A percentile compares a stretch with the other conserved stretches of the same genome.
These are phyloP conservation scores for Drosophila miranda DNA, from an alignment of 1,140 invertebrate species.

Conservation along the genomic window DNA sequence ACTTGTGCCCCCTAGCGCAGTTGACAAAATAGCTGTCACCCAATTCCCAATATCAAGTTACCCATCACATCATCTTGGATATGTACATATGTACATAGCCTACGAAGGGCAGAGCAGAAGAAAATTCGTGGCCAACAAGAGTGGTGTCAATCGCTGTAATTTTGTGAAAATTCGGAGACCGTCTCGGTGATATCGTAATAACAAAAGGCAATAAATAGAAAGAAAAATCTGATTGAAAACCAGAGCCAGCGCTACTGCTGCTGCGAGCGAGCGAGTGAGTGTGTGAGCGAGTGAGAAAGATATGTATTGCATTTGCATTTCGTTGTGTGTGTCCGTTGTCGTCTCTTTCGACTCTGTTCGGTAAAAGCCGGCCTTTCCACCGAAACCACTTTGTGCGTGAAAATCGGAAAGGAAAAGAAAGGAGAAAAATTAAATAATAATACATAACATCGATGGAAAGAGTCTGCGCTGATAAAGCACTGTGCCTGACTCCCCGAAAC, in stretches of 20 bases:
- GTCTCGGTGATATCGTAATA: constrained; percentile 38
- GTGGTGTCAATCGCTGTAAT: constrained; percentile 20
- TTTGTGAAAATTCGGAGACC: constrained; percentile 37
- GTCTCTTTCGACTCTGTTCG: constrained; percentile 34
- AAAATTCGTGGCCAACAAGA: constrained; percentile 8
- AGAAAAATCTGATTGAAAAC: constrained; percentile 54
- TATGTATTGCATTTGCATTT: constrained; percentile 66
- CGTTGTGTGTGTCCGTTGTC: constrained; percentile 53
- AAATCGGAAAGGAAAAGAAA: constrained; percentile 33
- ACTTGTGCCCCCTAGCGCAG: constrained; percentile 1
- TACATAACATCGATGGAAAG: constrained; percentile 60
- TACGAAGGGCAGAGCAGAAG: constrained; percentile 2
- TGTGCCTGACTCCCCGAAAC: constrained; percentile 21
- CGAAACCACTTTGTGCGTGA: constrained; percentile 41
- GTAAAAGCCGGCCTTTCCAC: constrained; percentile 55
- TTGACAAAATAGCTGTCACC: constrained; percentile 7
- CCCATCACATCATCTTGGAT: no score
- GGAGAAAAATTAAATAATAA: constrained; percentile 70
- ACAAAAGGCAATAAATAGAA: constrained; percentile 21
- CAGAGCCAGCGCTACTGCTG: constrained; percentile 33
- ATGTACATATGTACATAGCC: no score
- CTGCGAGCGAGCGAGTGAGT: constrained; percentile 32
- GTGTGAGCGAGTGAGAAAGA: constrained; percentile 51
- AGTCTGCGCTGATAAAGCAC: constrained; percentile 33
- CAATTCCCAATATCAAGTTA: constrained; percentile 19